Conservation (phyloP, 1,140 invertebrate species). For the Coptotermes formosanus region DNA sequence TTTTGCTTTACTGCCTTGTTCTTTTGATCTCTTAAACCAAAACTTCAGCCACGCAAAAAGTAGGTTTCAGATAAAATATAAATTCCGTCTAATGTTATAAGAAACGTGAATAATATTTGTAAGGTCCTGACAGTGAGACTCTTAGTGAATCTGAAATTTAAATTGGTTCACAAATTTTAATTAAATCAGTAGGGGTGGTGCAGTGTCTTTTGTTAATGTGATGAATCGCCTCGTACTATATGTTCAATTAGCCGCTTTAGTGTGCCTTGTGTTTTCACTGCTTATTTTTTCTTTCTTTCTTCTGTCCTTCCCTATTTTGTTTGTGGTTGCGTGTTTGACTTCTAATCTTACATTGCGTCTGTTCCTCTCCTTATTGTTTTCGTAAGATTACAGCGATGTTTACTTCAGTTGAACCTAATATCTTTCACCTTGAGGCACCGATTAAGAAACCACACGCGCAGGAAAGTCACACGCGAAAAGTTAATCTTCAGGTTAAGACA, state of each 20-base stretch:
- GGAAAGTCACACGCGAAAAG: not conserved
- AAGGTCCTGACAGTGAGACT: not conserved
- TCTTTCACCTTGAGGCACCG: not conserved
- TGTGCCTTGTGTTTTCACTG: not conserved
- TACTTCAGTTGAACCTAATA: not conserved
- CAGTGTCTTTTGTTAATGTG: conserved; percentile 2
- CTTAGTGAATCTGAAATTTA: not conserved
- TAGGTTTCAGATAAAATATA: too few species aligned
- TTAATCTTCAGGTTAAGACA: not conserved
- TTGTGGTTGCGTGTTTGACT: conserved; percentile 5
- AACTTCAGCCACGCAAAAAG: too few species aligned
- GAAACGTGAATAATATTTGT: not conserved
- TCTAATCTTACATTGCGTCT: not conserved
- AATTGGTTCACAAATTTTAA: not conserved
- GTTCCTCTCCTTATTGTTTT: not conserved
- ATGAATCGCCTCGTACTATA: not conserved
- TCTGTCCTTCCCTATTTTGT: not conserved
- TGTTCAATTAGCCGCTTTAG: not conserved
- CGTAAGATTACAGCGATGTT: conserved; percentile 5
- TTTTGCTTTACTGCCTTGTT: too few species aligned
- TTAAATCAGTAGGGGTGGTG: not conserved
- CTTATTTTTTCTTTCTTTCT: not conserved
- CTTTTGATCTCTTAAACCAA: too few species aligned
- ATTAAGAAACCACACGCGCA: not conserved
- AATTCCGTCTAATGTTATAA: not conserved